Evolutionary conservation across 2,113 vertebrate genomes (phyloP), one percentile per base, ranked within the genome.

Genomic region (Prietella phreatophila): DNA sequence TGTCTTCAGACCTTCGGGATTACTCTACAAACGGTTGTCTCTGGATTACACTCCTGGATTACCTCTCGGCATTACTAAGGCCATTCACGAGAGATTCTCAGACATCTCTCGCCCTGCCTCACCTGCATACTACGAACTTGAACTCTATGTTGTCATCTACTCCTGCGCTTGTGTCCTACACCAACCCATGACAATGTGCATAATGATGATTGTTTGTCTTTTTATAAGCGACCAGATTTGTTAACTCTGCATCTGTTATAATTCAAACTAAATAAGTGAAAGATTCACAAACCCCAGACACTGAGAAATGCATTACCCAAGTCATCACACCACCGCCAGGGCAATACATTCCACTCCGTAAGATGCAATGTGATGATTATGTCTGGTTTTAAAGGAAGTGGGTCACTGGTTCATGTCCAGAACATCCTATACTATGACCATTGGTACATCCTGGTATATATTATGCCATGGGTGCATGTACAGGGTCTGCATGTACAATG

Each of bases 321-420:
- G 42, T 42, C 58, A 80, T 69, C 71, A 88, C 82, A 5, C 20
- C 4, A 10, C 76, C 2, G 9, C 27, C 22, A 13, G 8, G 8
- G 42, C 15, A 60, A 50, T 88, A 76, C 89, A 90, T 93, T 92
- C 88, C 89, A 82, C 91, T 90, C 90, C 25, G 82, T 75, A 85
- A 93, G 92, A 92, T 90, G 88, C 83, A 53, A 91, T 92, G 91
- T 88, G 88, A 93, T 91, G 91, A 93, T 75, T 94, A 93, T 93
- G 82, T 81, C 87, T 86, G 88, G 90, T 87, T 91, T 79, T 17
- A 63, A 90, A 90, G 71, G 91, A 94, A 93, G 65, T 93, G 91
- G 95, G 93, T 94, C 93, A 53, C 92, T 55, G 92, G 84, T 80
- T 17, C 19, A 42, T 73, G 33, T 19, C 5, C 69, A 71, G 30